Percentiles rank a stretch among this genome's conserved stretches.
Conservation (phyloP, 2,888 invertebrate genomes). For the Dione juno region DNA sequence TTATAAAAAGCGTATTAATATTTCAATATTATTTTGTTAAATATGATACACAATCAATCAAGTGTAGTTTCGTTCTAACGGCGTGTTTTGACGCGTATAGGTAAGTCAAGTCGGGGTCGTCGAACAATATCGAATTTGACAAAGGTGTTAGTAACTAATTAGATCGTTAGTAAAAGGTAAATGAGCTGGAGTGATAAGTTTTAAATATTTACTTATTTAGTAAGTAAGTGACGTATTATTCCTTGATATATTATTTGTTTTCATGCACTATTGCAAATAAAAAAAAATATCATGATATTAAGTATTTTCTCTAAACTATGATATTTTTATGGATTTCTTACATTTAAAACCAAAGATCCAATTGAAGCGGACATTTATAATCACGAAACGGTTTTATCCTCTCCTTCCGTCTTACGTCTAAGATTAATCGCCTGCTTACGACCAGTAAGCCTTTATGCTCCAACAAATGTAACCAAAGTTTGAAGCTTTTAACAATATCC, state of each 20-base stretch:
- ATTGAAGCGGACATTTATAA: constrained; percentile 3
- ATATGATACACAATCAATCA: constrained; percentile 14
- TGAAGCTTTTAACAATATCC: constrained; percentile 11
- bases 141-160: constrained; percentile 6
- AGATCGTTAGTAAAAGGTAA: constrained; percentile 11
- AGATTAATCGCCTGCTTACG: constrained; percentile 26
- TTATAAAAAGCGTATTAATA: constrained; percentile 44
- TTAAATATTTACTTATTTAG: no score
- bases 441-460: constrained; percentile 18
- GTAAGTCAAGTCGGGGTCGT: neutral
- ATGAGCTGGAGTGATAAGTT: neutral
- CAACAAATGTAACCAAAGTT: constrained; percentile 24
- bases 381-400: constrained; percentile 9
- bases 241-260: no score
- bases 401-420: constrained; percentile 11
- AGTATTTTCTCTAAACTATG: no score
- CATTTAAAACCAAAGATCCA: neutral
- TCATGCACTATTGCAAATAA: no score
- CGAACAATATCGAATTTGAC: constrained; percentile 18
- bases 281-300: neutral
- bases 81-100: constrained; percentile 8
- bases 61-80: neutral
- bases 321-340: no score
- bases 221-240: no score
- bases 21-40: constrained; percentile 43